Conservation (phyloP, 2,888 invertebrate genomes). For the Chaetoderma sp. region DNA sequence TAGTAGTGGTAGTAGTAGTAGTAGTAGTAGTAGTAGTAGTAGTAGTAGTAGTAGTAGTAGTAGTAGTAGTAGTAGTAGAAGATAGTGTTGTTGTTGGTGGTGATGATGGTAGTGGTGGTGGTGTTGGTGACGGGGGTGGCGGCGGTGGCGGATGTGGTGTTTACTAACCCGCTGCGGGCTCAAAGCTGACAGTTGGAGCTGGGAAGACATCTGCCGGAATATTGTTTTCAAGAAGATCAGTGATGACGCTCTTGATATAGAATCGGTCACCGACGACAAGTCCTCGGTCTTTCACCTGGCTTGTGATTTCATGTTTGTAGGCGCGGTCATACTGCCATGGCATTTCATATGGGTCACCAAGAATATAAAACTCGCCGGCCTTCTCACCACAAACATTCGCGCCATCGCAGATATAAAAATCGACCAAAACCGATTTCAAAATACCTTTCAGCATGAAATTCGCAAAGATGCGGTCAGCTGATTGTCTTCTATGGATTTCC, state of each 20-base stretch:
- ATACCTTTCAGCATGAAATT: constrained; percentile 21
- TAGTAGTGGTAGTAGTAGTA: no score
- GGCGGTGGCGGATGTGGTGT: no score
- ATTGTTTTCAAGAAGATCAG: constrained; percentile 17
- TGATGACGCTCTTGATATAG: constrained; percentile 17
- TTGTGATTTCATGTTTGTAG: constrained; percentile 38
- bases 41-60: no score
- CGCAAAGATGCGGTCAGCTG: constrained; percentile 16
- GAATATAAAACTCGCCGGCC: constrained; percentile 32
- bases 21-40: no score
- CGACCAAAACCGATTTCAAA: constrained; percentile 15
- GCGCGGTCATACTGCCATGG: constrained; percentile 33
- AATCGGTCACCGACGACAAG: constrained; percentile 28
- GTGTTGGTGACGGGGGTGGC: no score
- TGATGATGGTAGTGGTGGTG: no score
- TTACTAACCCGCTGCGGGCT: neutral
- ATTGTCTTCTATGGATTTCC: constrained; percentile 14
- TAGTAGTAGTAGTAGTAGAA: no score
- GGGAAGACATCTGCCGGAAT: constrained; percentile 10
- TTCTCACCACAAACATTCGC: constrained; percentile 3
- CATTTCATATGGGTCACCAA: constrained; percentile 38
- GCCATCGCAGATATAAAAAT: constrained; percentile 12
- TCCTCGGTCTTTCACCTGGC: constrained; percentile 21
- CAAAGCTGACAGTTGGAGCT: neutral
- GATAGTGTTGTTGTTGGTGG: no score